phyloP scores from a whole-genome alignment of 2,113 vertebrate species.

The Eurystomus gularis region DNA sequence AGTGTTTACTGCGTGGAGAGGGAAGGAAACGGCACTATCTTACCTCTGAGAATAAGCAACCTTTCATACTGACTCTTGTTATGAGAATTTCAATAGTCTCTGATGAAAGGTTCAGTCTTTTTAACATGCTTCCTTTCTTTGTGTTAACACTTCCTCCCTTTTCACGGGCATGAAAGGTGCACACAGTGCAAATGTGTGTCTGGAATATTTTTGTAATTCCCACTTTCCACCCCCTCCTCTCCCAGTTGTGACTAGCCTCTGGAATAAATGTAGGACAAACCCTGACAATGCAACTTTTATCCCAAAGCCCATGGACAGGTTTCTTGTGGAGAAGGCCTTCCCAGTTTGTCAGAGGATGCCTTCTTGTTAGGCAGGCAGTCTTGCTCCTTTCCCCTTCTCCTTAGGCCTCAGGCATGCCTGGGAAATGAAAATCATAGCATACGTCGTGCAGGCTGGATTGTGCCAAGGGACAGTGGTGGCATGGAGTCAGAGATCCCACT shows the following conservation, averaged over 20 bases:
- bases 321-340: background rate
- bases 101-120: slow-evolving; percentile 58
- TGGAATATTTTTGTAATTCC: slow-evolving; percentile 50
- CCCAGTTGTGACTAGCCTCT: background rate
- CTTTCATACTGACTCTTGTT: slow-evolving; percentile 37
- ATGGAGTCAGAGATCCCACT: background rate
- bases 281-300: background rate
- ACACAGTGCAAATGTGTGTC: background rate
- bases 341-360: background rate
- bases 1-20: slow-evolving; percentile 13
- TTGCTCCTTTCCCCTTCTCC: background rate
- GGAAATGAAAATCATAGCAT: background rate
- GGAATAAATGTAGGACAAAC: background rate
- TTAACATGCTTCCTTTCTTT: slow-evolving; percentile 72
- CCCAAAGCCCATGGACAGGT: background rate
- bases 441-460: background rate
- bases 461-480: accelerated
- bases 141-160: slow-evolving; percentile 73
- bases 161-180: slow-evolving; percentile 53
- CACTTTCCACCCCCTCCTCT: background rate
- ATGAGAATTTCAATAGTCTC: slow-evolving; percentile 56
- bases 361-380: background rate
- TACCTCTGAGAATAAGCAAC: slow-evolving; percentile 48
- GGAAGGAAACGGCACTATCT: slow-evolving; percentile 65
- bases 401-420: background rate